These are phyloP conservation scores for Bombus impatiens DNA, from an alignment of 1,140 invertebrate genomes.

Conservation along the genomic window DNA sequence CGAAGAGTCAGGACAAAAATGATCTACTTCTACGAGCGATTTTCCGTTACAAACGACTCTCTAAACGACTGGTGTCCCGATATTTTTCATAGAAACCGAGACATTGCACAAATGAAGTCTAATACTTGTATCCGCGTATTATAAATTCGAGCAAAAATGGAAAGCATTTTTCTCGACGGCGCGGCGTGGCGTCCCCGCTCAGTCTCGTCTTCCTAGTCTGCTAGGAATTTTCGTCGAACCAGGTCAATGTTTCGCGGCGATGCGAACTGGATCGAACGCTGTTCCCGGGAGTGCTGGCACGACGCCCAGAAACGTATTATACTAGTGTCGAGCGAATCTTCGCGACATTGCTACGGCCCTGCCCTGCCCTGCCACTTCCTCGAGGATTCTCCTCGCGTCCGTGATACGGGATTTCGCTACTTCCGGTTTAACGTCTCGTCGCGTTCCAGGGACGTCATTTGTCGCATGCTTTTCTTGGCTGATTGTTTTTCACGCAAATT, in stretches of 20 bases:
- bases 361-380: background rate
- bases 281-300: slow-evolving; percentile 62
- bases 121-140: slow-evolving; percentile 1
- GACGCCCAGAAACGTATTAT: slow-evolving; percentile 63
- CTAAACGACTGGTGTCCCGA: background rate
- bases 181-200: background rate
- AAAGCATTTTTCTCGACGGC: slow-evolving; percentile 4
- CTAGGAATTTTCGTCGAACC: slow-evolving; percentile 57
- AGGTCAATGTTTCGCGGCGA: slow-evolving; percentile 63
- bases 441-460: background rate
- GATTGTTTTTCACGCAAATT: background rate
- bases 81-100: slow-evolving; percentile 11
- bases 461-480: background rate
- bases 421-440: background rate
- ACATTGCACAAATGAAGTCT: slow-evolving; percentile 19
- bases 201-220: slow-evolving; percentile 26
- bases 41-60: slow-evolving; percentile 10
- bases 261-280: slow-evolving; percentile 61
- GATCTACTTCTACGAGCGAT: background rate
- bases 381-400: slow-evolving; percentile 14
- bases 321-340: slow-evolving; percentile 33
- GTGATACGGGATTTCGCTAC: background rate
- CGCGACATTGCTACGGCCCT: slow-evolving; percentile 48
- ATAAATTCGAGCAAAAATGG: slow-evolving; percentile 53
- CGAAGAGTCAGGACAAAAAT: background rate